phyloP scores from a whole-genome alignment of 2,888 invertebrate genomes.

The Toxonevra muliebris region DNA sequence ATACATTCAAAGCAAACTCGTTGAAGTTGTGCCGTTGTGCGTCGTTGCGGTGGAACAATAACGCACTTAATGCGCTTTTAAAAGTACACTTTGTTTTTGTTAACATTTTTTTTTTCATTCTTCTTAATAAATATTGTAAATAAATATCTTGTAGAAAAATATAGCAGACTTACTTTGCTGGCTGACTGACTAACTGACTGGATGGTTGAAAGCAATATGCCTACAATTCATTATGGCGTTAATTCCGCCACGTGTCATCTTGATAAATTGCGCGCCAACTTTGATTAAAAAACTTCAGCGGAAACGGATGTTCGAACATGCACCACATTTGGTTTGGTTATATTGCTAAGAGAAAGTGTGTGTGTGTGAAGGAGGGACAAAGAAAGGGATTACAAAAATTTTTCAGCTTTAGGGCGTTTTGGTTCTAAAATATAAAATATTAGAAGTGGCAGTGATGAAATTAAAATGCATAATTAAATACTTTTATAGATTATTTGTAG shows the following conservation, averaged over 20 bases:
- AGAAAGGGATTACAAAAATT: background rate
- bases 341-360: slow-evolving; percentile 11
- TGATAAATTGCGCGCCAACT: slow-evolving; percentile 42
- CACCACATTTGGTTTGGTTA: slow-evolving; percentile 31
- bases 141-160: slow-evolving; percentile 5
- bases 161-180: background rate
- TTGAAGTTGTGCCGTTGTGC: too few species aligned
- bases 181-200: background rate
- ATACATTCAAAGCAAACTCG: too few species aligned
- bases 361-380: too few species aligned
- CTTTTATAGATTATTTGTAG: too few species aligned
- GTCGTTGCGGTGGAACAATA: background rate
- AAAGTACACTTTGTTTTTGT: slow-evolving; percentile 15
- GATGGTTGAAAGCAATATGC: slow-evolving; percentile 36
- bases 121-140: background rate
- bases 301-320: slow-evolving; percentile 36
- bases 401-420: too few species aligned
- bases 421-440: too few species aligned
- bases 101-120: background rate
- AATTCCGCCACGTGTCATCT: slow-evolving; percentile 49
- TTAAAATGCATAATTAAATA: too few species aligned
- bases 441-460: too few species aligned
- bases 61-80: slow-evolving; percentile 18
- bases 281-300: slow-evolving; percentile 41
- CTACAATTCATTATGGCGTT: slow-evolving; percentile 48